A percentile compares a stretch with the other conserved stretches of the same genome.
These are phyloP conservation scores for Aphelenchoides fujianensis DNA, from an alignment of 1,140 invertebrate species.

Conservation along the genomic window DNA sequence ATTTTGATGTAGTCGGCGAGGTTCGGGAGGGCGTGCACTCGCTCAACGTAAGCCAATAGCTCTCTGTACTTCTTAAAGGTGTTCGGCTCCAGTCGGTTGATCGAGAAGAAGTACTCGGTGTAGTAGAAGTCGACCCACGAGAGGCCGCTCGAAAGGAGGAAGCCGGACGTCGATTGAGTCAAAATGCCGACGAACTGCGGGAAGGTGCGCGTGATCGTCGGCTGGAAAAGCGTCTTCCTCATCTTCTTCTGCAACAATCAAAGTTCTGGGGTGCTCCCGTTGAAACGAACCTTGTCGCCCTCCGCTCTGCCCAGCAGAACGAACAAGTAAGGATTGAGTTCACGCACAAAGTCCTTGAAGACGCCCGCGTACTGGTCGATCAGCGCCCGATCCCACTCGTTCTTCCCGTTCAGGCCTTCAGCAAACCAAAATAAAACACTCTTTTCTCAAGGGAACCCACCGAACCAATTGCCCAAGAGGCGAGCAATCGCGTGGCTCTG, in stretches of 20 bases:
- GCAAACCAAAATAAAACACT: not conserved
- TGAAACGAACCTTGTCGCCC: constrained; percentile 8
- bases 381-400: not conserved
- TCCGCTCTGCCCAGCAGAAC: constrained; percentile 18
- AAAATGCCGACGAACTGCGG: constrained; percentile 11
- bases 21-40: constrained; percentile 5
- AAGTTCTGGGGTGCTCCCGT: not conserved
- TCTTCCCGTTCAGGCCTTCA: constrained; percentile 19
- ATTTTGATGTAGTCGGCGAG: constrained; percentile 18
- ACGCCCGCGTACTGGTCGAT: constrained; percentile 17
- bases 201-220: not conserved
- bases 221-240: constrained; percentile 16
- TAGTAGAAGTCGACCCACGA: constrained; percentile 18
- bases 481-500: constrained; percentile 14
- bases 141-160: constrained; percentile 14
- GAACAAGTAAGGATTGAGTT: constrained; percentile 18
- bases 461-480: constrained; percentile 6
- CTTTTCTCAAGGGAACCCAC: too few species aligned
- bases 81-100: constrained; percentile 10
- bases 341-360: constrained; percentile 12
- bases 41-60: not conserved
- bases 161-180: constrained; percentile 9
- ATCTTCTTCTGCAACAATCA: constrained; percentile 11
- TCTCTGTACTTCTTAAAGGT: constrained; percentile 18
- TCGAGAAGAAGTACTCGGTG: constrained; percentile 7